Percentiles rank a stretch among this genome's conserved stretches.
Conservation (phyloP, 1,140 invertebrate species). For the Drosophila serrata region DNA sequence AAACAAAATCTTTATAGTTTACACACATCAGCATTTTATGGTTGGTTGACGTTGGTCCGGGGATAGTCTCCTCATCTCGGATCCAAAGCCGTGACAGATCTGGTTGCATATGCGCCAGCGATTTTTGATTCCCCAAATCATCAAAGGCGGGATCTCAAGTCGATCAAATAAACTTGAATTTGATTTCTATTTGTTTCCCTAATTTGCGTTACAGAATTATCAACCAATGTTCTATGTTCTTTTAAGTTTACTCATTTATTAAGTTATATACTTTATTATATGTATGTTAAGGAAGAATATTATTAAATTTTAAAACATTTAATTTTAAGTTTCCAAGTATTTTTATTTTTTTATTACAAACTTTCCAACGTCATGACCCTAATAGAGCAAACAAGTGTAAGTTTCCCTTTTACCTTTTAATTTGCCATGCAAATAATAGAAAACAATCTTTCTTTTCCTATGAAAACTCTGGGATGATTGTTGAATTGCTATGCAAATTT, state of each 20-base stretch:
- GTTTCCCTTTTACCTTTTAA: slow-evolving; percentile 32
- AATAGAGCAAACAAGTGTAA: slow-evolving; percentile 3
- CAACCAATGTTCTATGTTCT: neutral
- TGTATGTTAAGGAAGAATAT: too few relatives aligned
- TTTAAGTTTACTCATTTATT: too few relatives aligned
- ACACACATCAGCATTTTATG: slow-evolving; percentile 55
- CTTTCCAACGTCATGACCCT: slow-evolving; percentile 1
- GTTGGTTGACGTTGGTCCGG: slow-evolving; percentile 11
- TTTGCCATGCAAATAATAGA: slow-evolving; percentile 45
- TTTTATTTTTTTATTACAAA: neutral
- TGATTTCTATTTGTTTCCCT: neutral
- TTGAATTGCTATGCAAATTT: slow-evolving; percentile 66
- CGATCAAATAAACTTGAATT: slow-evolving; percentile 9
- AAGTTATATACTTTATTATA: too few relatives aligned
- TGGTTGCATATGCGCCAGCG: slow-evolving; percentile 11
- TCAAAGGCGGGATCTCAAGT: slow-evolving; percentile 45
- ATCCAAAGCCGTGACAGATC: slow-evolving; percentile 14
- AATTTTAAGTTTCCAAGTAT: too few relatives aligned
- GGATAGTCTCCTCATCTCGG: neutral
- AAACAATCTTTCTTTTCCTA: slow-evolving; percentile 19
- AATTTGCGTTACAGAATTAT: neutral
- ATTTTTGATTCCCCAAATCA: slow-evolving; percentile 35
- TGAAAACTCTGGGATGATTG: slow-evolving; percentile 13
- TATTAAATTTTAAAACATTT: too few relatives aligned
- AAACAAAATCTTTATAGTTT: slow-evolving; percentile 57